Percentiles rank a stretch among this genome's conserved stretches.
These are phyloP conservation scores for Leptatherina wallacei DNA, from an alignment of 2,797 vertebrate species.

Conservation along the genomic window DNA sequence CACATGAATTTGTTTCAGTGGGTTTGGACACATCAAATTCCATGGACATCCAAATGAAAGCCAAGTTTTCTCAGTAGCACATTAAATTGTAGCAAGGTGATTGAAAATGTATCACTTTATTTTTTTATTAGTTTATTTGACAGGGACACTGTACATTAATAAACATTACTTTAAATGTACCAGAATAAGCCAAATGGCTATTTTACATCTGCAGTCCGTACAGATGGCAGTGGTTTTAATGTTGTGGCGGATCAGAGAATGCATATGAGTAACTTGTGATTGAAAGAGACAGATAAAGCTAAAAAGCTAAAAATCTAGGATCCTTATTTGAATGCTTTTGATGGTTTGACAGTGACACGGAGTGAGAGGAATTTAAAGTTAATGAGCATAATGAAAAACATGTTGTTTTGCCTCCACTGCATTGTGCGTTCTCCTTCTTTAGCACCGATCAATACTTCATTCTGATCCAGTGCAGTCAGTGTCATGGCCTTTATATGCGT, in stretches of 20 bases:
- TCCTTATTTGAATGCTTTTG: too few species aligned
- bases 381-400: background rate
- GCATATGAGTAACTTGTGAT: background rate
- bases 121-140: too few species aligned
- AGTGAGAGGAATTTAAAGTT: background rate
- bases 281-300: too few species aligned
- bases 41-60: background rate
- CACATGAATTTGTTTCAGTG: background rate
- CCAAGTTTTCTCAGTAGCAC: background rate
- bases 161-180: too few species aligned
- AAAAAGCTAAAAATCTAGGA: too few species aligned
- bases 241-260: background rate
- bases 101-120: too few species aligned
- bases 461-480: background rate
- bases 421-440: background rate
- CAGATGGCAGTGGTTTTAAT: background rate
- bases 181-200: too few species aligned
- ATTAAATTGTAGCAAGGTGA: too few species aligned
- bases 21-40: background rate
- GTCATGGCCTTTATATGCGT: background rate
- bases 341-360: too few species aligned
- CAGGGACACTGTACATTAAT: too few species aligned
- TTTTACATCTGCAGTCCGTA: too few species aligned
- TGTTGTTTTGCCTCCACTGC: background rate
- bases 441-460: slow-evolving; percentile 8